Conservation (phyloP, 2,113 vertebrate genomes). For the Nothobranchius furzeri region DNA sequence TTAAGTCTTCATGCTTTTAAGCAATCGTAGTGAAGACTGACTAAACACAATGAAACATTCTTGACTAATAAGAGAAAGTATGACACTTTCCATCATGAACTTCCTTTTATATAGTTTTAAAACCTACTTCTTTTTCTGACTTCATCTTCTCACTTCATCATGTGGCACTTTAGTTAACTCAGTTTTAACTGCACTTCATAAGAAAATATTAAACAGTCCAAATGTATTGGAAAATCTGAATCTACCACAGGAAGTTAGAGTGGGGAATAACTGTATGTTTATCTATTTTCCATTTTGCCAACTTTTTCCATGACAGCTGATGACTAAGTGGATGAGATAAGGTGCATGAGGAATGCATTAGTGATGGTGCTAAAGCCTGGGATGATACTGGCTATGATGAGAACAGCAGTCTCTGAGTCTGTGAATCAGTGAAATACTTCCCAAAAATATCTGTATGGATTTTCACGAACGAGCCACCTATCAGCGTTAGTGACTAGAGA, state of each 20-base stretch:
- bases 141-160: neutral
- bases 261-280: neutral
- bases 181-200: too few species aligned
- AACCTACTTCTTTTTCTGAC: too few species aligned
- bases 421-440: conserved; percentile 41
- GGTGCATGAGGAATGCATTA: conserved; percentile 42
- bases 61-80: conserved; percentile 18
- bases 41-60: conserved; percentile 11
- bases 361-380: conserved; percentile 20
- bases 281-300: neutral
- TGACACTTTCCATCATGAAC: conserved; percentile 18
- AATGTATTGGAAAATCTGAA: conserved; percentile 12
- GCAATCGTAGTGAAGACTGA: neutral
- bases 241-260: neutral
- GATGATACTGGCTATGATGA: conserved; percentile 29
- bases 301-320: conserved; percentile 30
- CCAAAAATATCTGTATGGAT: conserved; percentile 3
- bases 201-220: too few species aligned
- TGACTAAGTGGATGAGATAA: conserved; percentile 45
- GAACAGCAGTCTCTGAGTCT: conserved; percentile 12
- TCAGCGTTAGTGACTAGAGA: conserved; percentile 24
- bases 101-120: neutral
- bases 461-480: neutral
- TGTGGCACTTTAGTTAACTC: neutral
- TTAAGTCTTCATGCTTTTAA: neutral